Conservation (phyloP, 1,140 invertebrate species). For the Aphaenogaster rudis region DNA sequence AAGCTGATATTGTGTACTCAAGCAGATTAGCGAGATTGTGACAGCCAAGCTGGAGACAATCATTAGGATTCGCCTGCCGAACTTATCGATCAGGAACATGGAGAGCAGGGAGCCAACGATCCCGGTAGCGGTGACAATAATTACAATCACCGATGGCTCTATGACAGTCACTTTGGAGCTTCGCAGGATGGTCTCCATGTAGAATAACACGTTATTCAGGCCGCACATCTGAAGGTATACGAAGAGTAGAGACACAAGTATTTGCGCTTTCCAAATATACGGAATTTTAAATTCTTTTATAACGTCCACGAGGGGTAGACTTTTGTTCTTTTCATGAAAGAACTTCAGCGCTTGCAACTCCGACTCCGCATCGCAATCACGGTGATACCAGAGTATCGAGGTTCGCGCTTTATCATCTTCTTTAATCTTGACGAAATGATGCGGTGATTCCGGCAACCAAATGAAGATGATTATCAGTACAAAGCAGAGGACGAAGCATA, state of each 20-base stretch:
- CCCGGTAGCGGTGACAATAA: constrained; percentile 90
- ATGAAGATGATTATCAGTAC: constrained; percentile 89
- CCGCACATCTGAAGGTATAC: constrained; percentile 92
- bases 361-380: constrained; percentile 87
- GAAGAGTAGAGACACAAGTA: constrained; percentile 89
- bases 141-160: constrained; percentile 86
- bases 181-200: constrained; percentile 91
- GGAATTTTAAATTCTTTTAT: constrained; percentile 86
- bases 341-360: constrained; percentile 88
- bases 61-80: constrained; percentile 90
- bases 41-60: constrained; percentile 88
- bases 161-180: constrained; percentile 86
- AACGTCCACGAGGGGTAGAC: constrained; percentile 80
- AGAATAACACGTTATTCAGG: constrained; percentile 92
- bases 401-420: constrained; percentile 88
- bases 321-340: constrained; percentile 85
- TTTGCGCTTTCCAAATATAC: constrained; percentile 89
- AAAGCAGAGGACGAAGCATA: constrained; percentile 87
- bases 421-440: constrained; percentile 89
- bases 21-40: constrained; percentile 83
- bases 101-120: constrained; percentile 88
- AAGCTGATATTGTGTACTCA: constrained; percentile 68
- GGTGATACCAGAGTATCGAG: constrained; percentile 88
- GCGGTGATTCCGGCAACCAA: constrained; percentile 91
- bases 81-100: constrained; percentile 89